Evolutionary conservation across 2,113 vertebrate genomes (phyloP).

Genomic region (Sebastes schlegelii): DNA sequence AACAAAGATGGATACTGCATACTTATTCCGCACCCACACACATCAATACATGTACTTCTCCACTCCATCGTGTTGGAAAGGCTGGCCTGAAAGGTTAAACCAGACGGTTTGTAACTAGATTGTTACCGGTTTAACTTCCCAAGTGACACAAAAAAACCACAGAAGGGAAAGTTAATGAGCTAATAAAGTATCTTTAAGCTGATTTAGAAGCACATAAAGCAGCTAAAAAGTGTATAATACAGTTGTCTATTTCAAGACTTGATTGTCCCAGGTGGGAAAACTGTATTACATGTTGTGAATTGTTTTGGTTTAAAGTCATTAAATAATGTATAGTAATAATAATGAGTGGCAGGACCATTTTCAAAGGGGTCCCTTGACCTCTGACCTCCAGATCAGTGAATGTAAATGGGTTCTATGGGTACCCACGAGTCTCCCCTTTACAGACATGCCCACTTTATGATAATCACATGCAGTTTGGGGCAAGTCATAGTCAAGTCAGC

Average conservation of each 20-base stretch:
- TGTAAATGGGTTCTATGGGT: no score
- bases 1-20: constrained; percentile 16
- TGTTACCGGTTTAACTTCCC: constrained; percentile 1
- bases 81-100: background rate
- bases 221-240: background rate
- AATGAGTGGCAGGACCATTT: no score
- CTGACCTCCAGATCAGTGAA: no score
- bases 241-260: background rate
- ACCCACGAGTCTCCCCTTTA: no score
- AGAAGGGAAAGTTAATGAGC: constrained; percentile 19
- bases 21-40: constrained; percentile 9
- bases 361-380: no score
- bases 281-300: no score
- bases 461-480: no score
- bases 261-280: background rate
- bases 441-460: no score
- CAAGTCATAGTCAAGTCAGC: no score
- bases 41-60: background rate
- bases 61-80: fast-evolving
- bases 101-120: background rate
- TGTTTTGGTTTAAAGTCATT: background rate
- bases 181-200: background rate
- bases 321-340: no score
- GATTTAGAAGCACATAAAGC: constrained; percentile 2
- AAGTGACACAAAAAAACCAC: background rate